Evolutionary conservation across 2,888 invertebrate species (phyloP).

Genomic region (Drosophila mettleri): DNA sequence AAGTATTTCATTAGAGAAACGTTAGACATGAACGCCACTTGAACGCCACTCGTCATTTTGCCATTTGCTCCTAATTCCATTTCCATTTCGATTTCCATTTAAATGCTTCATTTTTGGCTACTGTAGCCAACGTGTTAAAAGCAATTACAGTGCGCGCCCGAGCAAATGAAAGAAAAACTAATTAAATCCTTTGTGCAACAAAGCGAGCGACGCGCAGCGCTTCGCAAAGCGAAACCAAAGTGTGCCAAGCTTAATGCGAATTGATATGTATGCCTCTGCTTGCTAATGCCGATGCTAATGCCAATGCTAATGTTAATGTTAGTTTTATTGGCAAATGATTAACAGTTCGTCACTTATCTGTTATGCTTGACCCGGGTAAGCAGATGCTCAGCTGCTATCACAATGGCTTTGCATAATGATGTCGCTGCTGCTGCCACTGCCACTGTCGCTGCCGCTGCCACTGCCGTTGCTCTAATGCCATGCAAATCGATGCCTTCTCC

Average conservation of each 20-base stretch:
- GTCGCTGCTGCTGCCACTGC: slow-evolving; percentile 17
- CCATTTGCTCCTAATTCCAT: slow-evolving; percentile 27
- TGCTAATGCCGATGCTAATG: slow-evolving; percentile 12
- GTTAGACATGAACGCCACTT: slow-evolving; percentile 16
- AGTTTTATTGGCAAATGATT: slow-evolving; percentile 28
- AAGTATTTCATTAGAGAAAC: slow-evolving; percentile 73
- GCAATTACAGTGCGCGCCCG: slow-evolving; percentile 64
- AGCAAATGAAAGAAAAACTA: slow-evolving; percentile 82
- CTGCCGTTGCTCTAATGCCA: slow-evolving; percentile 43
- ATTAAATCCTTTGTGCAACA: slow-evolving; percentile 82
- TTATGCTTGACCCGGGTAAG: slow-evolving; percentile 18
- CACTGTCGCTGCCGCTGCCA: slow-evolving; percentile 20
- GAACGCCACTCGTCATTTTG: slow-evolving; percentile 21
- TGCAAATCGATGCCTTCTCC: slow-evolving; percentile 60
- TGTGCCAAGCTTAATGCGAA: slow-evolving; percentile 30
- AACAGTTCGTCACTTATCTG: slow-evolving; percentile 35
- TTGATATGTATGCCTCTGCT: slow-evolving; percentile 34
- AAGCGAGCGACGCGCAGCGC: slow-evolving; percentile 21
- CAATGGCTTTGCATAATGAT: slow-evolving; percentile 54
- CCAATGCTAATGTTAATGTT: slow-evolving; percentile 15
- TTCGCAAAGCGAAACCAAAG: slow-evolving; percentile 28
- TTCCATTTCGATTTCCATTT: slow-evolving; percentile 40
- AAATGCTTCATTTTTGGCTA: slow-evolving; percentile 42
- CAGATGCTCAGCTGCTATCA: slow-evolving; percentile 19
- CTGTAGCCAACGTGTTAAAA: slow-evolving; percentile 61